Base-by-base conservation (phyloP, 2,113 vertebrate species). In the Xenopus borealis region DNA sequence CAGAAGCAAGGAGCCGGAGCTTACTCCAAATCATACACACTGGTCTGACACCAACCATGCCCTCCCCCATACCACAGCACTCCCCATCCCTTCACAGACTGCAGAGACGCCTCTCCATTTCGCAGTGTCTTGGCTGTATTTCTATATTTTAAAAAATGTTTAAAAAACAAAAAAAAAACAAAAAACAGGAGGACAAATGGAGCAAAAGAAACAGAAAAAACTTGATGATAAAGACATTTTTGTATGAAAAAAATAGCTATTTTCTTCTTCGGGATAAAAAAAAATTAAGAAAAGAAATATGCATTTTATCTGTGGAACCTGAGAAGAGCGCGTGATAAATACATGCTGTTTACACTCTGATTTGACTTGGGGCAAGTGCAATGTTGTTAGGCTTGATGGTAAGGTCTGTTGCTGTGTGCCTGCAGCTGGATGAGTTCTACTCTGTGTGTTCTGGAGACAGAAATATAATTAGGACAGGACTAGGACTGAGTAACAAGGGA, bases 231-330 rank as follows among this genome's bases (percentile, higher is more conserved):
- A 88, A 92, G 92, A 93, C 66, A 69, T 92, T 97, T 98, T 98
- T 98, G 94, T 98, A 98, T 94, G 96, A 96, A 97, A 97, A n/a
- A 27, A 89, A 95, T 94, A 94, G 44, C 96, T 98, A 98, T 99
- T 98, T 98, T 98, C 94, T 91, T 95, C 95, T 91, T 88, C 53
- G n/a, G 90, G 93, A 90, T 91, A 92, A 88, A 83, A 91, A 95
- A 61, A 61, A 75, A n/a, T 68, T 68, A 75, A 69, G 64, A 53
- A 63, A 68, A 75, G 72, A 75, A 75, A 75, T 61, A 53, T 66
- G 63, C 63, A 72, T 75, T 75, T 75, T 75, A 69, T 75, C 55
- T 62, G 57, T 75, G 46, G 72, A 66, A 53, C 52, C 44, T 66
- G 47, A 72, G 44, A 73, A 30, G 50, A 44, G 46, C 40, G 12